Conservation (phyloP, 2,888 invertebrate species). For the Norana najaformis region DNA sequence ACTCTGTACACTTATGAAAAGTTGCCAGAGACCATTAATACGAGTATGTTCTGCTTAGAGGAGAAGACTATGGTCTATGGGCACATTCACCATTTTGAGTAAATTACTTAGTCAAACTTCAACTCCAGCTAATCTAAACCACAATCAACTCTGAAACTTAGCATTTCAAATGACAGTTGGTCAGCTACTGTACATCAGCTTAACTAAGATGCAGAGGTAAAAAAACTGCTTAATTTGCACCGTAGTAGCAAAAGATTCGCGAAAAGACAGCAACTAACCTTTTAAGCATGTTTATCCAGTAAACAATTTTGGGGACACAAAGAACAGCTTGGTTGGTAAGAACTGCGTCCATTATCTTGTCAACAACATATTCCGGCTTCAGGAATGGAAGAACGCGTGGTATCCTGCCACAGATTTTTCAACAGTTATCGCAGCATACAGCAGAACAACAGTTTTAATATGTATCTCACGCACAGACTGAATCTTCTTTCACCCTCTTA, state of each 20-base stretch:
- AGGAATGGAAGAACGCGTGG: constrained; percentile 73
- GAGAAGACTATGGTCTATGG: too few relatives aligned
- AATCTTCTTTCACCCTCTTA: too few relatives aligned
- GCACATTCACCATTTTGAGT: too few relatives aligned
- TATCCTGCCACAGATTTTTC: constrained; percentile 44
- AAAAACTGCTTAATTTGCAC: background rate
- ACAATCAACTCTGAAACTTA: background rate
- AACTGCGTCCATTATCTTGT: constrained; percentile 79
- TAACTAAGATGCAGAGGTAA: background rate
- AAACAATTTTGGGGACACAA: constrained; percentile 77
- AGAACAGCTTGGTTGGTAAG: constrained; percentile 75
- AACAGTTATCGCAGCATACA: background rate
- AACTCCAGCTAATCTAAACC: background rate
- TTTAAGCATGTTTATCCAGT: constrained; percentile 48
- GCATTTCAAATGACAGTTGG: background rate
- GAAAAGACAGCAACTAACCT: background rate
- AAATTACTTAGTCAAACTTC: too few relatives aligned
- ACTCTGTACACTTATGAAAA: too few relatives aligned
- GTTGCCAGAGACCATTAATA: too few relatives aligned
- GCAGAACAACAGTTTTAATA: too few relatives aligned
- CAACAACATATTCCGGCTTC: constrained; percentile 83
- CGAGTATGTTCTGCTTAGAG: too few relatives aligned
- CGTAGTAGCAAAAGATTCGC: background rate
- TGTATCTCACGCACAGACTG: background rate
- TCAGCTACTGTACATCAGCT: background rate